A percentile compares a stretch with the other conserved stretches of the same genome.
These are phyloP conservation scores for Tetraodon nigroviridis DNA, from an alignment of 2,113 vertebrate genomes.

Conservation along the genomic window DNA sequence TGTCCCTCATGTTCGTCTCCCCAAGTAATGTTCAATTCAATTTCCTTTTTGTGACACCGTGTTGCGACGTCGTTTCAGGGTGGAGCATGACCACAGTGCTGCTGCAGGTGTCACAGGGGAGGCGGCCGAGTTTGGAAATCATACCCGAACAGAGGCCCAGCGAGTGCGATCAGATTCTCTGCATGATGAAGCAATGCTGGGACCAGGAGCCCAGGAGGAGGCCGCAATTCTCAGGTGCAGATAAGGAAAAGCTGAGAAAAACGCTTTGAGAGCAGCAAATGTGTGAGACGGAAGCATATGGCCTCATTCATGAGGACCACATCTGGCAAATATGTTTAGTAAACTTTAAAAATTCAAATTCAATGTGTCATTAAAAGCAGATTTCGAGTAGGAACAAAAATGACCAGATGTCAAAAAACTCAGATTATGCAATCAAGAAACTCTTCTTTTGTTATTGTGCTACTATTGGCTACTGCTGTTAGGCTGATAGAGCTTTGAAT, in stretches of 20 bases:
- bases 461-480: too few relatives aligned
- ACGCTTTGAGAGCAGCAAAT: too few relatives aligned
- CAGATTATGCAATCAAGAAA: too few relatives aligned
- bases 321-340: too few relatives aligned
- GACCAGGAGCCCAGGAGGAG: conserved; percentile 75
- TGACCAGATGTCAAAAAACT: too few relatives aligned
- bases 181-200: conserved; percentile 83
- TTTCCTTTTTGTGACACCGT: conserved; percentile 8
- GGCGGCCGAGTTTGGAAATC: conserved; percentile 72
- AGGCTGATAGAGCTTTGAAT: too few relatives aligned
- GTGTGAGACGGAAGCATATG: too few relatives aligned
- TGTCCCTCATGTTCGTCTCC: too few relatives aligned
- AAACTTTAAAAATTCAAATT: not conserved
- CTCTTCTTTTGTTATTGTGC: too few relatives aligned
- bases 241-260: not conserved
- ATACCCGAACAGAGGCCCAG: conserved; percentile 71
- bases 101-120: conserved; percentile 75
- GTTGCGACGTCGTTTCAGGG: conserved; percentile 58
- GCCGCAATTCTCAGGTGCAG: conserved; percentile 68
- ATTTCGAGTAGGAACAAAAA: not conserved
- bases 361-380: not conserved
- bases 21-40: too few relatives aligned
- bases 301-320: too few relatives aligned
- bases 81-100: conserved; percentile 78
- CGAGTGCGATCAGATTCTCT: conserved; percentile 77